Evolutionary conservation across 2,113 vertebrate species (phyloP), one percentile per base, ranked within the genome.

Genomic region (Dermatemys mawii): DNA sequence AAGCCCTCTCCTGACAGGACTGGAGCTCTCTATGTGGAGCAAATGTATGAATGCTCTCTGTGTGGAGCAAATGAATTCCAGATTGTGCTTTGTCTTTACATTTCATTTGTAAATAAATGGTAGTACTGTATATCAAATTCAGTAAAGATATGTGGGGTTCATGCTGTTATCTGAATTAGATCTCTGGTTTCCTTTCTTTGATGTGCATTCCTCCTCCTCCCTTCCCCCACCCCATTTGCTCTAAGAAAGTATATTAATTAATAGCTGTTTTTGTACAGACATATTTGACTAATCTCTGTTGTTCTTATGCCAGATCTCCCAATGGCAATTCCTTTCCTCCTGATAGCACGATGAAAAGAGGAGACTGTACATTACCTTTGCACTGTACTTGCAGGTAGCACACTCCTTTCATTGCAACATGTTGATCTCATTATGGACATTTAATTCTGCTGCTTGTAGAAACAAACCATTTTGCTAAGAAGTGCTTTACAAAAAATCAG

Each of bases 371-470:
- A 5, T 54, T 54, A 49, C 13, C 11, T 55, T 44, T 4, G n/a
- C 53, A 19, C 44, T 79, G 38, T 57, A 14, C 27, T 75, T 26
- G 11, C 80, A 55, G 80, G 41, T 26, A 81, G 26, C 14, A 21
- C 0, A 0, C 51, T 49, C 8, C 21, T 51, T 63, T 41, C 5
- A 0, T 6, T 41, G 4, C n/a, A 13, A 1, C 3, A 14, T 4
- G 46, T 10, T 2, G 2, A 14, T 19, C 49, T 55, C 44, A 54
- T 63, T 44, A 60, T 13, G 11, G 80, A 49, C n/a, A 57, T 41
- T 32, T 81, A 80, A 22, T 27, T 79, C 29, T 3, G 9, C 79
- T 5, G 10, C 41, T 16, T 44, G 35, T 48, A 8, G 75, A 67
- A 78, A 5, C 10, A 86, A 93, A 5, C 1, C 1, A 3, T 54